These are phyloP conservation scores for Cygnus olor DNA, from an alignment of 2,797 vertebrate species.

Conservation along the genomic window DNA sequence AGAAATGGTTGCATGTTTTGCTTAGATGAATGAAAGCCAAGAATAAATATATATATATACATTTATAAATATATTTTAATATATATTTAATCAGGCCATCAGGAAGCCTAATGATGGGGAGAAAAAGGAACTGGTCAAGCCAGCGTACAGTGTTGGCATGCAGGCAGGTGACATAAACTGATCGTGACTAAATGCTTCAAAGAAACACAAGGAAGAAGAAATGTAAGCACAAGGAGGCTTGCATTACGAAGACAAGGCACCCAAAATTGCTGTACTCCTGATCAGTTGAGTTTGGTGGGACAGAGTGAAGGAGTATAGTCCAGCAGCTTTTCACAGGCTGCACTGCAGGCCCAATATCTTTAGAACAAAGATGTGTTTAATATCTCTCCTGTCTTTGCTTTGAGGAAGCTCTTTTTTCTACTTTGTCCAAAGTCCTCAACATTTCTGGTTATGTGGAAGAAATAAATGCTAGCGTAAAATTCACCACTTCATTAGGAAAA, in stretches of 20 bases:
- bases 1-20: not conserved
- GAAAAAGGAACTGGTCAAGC: not conserved
- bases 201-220: not conserved
- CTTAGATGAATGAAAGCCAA: not conserved
- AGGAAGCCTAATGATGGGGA: not conserved
- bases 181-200: not conserved
- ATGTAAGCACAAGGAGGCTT: not conserved
- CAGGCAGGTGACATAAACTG: not conserved
- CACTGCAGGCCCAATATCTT: not conserved
- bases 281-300: not conserved
- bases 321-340: not conserved
- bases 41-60: not conserved
- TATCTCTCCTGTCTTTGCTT: not conserved
- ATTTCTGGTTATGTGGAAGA: not conserved
- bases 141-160: not conserved
- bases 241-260: not conserved
- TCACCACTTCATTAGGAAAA: not conserved
- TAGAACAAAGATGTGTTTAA: not conserved
- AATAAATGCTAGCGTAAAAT: not conserved
- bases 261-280: not conserved
- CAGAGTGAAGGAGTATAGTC: not conserved
- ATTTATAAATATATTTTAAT: no score
- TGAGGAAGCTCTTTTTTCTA: not conserved
- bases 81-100: not conserved
- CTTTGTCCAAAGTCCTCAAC: not conserved